These are phyloP conservation scores for Phalacrocorax brasilianus DNA, from an alignment of 2,113 vertebrate genomes.

Conservation along the genomic window DNA sequence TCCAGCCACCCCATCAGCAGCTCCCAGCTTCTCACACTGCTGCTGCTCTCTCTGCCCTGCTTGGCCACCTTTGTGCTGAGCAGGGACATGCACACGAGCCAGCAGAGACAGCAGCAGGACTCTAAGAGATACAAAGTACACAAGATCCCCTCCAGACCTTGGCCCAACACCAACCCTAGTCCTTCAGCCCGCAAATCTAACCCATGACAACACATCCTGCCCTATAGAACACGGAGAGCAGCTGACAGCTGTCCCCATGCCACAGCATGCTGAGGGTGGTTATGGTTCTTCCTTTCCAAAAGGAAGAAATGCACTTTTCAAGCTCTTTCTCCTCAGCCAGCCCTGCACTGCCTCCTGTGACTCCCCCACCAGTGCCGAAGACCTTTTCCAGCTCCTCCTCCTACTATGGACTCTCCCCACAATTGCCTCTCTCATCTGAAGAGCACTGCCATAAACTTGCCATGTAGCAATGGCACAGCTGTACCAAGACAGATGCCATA, in stretches of 20 bases:
- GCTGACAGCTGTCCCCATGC: not conserved
- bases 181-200: not conserved
- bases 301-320: not conserved
- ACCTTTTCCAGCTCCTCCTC: not conserved
- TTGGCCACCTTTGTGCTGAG: not conserved
- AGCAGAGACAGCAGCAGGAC: accelerated
- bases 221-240: not conserved
- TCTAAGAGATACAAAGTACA: not conserved
- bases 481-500: not conserved
- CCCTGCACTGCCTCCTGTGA: not conserved
- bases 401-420: not conserved
- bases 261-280: not conserved
- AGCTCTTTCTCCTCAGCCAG: not conserved
- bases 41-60: not conserved
- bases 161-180: not conserved
- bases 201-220: accelerated
- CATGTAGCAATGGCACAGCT: not conserved
- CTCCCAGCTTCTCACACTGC: not conserved
- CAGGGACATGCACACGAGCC: not conserved
- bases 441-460: not conserved
- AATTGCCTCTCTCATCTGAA: not conserved
- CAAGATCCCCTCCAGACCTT: not conserved
- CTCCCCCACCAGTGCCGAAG: not conserved
- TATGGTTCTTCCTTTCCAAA: not conserved
- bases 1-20: not conserved